Conservation (phyloP, 2,888 invertebrate genomes). For the Tipula unca region DNA sequence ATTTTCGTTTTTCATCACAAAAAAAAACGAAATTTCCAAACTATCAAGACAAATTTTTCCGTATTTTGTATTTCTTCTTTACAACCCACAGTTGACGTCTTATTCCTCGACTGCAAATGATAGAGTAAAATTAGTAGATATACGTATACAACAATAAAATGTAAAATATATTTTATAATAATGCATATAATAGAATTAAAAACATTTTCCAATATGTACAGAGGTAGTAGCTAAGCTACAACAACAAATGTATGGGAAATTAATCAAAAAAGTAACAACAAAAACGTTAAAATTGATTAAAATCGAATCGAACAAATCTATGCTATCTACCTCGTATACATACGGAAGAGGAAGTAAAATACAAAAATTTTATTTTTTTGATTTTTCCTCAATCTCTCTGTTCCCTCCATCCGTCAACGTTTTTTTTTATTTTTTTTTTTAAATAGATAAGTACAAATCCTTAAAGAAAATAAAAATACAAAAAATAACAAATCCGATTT, state of each 20-base stretch:
- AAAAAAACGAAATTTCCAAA: background rate
- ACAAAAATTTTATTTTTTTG: background rate
- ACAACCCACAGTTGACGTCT: background rate
- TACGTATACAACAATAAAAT: background rate
- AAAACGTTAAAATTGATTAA: background rate
- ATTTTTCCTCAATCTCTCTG: background rate
- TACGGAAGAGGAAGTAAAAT: background rate
- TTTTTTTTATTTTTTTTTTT: background rate
- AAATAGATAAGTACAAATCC: background rate
- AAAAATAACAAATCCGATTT: background rate
- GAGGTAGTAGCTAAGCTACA: background rate
- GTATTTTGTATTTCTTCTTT: background rate
- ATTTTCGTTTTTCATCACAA: background rate
- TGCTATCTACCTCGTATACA: background rate
- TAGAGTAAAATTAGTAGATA: background rate
- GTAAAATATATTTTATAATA: background rate
- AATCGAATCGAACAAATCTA: background rate
- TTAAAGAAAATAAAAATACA: background rate
- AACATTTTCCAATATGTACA: background rate
- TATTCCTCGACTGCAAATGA: background rate
- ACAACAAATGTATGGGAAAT: background rate
- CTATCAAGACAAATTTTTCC: slow-evolving; percentile 9
- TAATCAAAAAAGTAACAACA: background rate
- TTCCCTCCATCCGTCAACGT: background rate
- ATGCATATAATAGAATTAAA: background rate